Conservation (phyloP, 2,888 invertebrate species). For the Malachius bipustulatus region DNA sequence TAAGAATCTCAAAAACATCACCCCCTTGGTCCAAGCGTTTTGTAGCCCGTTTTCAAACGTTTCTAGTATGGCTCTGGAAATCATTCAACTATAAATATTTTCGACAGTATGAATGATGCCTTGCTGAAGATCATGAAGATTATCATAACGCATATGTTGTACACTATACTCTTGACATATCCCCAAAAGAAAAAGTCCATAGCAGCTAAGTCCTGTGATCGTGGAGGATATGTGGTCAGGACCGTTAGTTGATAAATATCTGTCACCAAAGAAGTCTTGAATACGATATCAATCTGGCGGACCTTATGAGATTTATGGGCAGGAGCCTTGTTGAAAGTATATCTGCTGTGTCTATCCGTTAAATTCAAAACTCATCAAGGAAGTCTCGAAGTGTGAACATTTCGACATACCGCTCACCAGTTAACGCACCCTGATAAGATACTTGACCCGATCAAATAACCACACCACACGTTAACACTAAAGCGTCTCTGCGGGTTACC, state of each 20-base stretch:
- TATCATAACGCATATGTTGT: background rate
- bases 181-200: constrained; percentile 1
- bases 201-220: background rate
- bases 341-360: constrained; percentile 3
- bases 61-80: constrained; percentile 2
- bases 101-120: background rate
- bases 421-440: constrained; percentile 2
- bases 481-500: constrained; percentile 3
- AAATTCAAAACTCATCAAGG: constrained; percentile 1
- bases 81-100: background rate
- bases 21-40: background rate
- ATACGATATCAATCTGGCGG: constrained; percentile 2
- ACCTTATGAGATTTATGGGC: constrained; percentile 1
- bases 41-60: background rate
- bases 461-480: constrained; percentile 6
- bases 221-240: background rate
- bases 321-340: constrained; percentile 3
- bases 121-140: constrained; percentile 1
- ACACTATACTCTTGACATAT: background rate
- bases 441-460: background rate
- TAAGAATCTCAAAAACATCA: background rate
- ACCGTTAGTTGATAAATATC: constrained; percentile 2
- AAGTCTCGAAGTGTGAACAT: constrained; percentile 1
- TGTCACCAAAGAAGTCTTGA: background rate
- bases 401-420: constrained; percentile 3